Evolutionary conservation across 1,140 invertebrate genomes (phyloP).

Genomic region (Ptiloglossa arizonensis): DNA sequence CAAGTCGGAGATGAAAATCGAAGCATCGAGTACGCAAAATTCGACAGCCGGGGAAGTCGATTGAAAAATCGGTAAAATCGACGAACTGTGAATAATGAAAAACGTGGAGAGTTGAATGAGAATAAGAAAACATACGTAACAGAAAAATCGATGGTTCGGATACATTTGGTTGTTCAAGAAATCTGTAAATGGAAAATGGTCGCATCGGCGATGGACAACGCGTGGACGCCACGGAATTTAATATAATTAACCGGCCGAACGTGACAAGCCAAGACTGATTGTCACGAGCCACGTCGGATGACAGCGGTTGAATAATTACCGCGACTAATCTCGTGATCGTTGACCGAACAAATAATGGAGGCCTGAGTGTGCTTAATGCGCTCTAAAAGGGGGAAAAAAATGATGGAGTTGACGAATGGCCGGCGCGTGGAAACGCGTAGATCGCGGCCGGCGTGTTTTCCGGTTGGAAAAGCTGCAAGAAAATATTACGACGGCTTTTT

Average conservation of each 20-base stretch:
- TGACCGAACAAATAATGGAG: constrained; percentile 54
- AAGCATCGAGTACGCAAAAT: too few relatives aligned
- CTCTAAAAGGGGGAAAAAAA: background rate
- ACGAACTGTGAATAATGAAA: too few relatives aligned
- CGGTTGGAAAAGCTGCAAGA: background rate
- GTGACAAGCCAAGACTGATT: constrained; percentile 57
- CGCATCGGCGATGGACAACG: too few relatives aligned
- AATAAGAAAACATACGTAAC: too few relatives aligned
- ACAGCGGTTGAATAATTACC: constrained; percentile 61
- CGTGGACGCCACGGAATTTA: background rate
- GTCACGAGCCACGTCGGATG: constrained; percentile 46
- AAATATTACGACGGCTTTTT: background rate
- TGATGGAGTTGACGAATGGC: constrained; percentile 25
- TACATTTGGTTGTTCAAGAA: too few relatives aligned
- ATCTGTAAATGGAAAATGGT: background rate
- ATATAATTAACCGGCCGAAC: constrained; percentile 40
- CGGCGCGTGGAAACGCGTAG: constrained; percentile 29
- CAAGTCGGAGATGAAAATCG: too few relatives aligned
- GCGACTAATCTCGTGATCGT: constrained; percentile 57
- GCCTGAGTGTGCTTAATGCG: constrained; percentile 14
- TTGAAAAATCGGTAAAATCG: too few relatives aligned
- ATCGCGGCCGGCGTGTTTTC: constrained; percentile 6
- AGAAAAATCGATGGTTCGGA: too few relatives aligned
- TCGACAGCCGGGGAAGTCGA: too few relatives aligned
- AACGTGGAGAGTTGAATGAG: too few relatives aligned